Percentiles rank a stretch among this genome's conserved stretches.
Evolutionary conservation across 2,113 vertebrate genomes (phyloP).

Genomic region (Lutjanus erythropterus): DNA sequence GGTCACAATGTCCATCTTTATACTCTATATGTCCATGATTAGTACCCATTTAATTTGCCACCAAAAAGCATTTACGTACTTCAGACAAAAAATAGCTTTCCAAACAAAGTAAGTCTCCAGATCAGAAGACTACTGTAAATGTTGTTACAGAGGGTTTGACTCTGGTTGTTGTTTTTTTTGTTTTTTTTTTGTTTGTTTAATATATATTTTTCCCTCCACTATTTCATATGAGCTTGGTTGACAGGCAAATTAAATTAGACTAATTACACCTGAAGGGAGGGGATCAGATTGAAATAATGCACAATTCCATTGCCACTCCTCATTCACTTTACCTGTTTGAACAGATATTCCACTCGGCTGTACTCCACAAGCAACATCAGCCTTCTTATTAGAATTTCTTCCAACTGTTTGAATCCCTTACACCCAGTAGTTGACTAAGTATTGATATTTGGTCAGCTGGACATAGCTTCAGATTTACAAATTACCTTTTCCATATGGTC

Average conservation of each 20-base stretch:
- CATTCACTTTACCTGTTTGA: neutral
- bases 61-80: neutral
- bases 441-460: neutral
- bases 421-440: neutral
- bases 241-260: conserved; percentile 21
- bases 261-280: too few relatives aligned
- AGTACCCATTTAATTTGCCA: neutral
- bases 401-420: neutral
- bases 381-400: neutral
- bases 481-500: neutral
- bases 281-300: conserved; percentile 5
- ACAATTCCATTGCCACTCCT: neutral
- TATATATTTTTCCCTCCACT: too few relatives aligned
- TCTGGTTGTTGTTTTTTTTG: neutral
- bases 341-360: neutral
- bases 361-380: neutral
- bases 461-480: neutral
- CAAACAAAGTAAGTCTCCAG: neutral
- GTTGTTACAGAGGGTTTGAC: conserved; percentile 10
- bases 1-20: too few relatives aligned
- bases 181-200: too few relatives aligned
- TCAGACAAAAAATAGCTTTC: conserved; percentile 5
- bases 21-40: too few relatives aligned
- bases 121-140: neutral
- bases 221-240: neutral